Evolutionary conservation across 2,888 invertebrate genomes (phyloP).

Genomic region (Acrocyrtus sp.): DNA sequence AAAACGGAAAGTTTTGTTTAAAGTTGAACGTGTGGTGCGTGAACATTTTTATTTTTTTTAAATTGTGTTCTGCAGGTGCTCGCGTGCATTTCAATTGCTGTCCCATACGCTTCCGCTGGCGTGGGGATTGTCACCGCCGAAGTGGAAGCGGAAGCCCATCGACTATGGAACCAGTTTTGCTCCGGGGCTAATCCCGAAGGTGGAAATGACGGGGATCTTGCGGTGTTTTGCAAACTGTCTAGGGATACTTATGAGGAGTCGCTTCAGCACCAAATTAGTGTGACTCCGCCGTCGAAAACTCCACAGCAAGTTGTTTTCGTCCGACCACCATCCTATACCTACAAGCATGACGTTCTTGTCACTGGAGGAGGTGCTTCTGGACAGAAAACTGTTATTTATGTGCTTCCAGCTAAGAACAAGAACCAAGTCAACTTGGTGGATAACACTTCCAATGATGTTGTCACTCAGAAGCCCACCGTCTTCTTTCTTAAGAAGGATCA

Average conservation of each 20-base stretch:
- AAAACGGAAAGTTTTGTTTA: not conserved
- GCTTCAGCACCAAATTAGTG: slow-evolving; percentile 36
- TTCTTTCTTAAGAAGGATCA: slow-evolving; percentile 47
- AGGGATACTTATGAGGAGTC: slow-evolving; percentile 36
- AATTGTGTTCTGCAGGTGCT: not conserved
- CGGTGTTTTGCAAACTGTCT: slow-evolving; percentile 45
- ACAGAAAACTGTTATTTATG: slow-evolving; percentile 46
- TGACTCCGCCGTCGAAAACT: slow-evolving; percentile 26
- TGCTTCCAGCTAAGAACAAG: slow-evolving; percentile 48
- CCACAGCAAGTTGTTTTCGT: slow-evolving; percentile 50
- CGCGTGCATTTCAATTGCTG: slow-evolving; percentile 5
- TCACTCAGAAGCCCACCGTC: slow-evolving; percentile 48
- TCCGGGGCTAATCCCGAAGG: slow-evolving; percentile 30
- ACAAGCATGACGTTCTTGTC: slow-evolving; percentile 51
- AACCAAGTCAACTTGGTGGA: slow-evolving; percentile 39
- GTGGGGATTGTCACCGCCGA: slow-evolving; percentile 45
- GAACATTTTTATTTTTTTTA: not conserved
- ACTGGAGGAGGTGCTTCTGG: slow-evolving; percentile 28
- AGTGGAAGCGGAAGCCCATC: slow-evolving; percentile 41
- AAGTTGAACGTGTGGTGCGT: not conserved
- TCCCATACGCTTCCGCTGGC: slow-evolving; percentile 17
- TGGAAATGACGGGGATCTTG: slow-evolving; percentile 26
- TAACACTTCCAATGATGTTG: slow-evolving; percentile 20
- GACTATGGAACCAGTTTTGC: slow-evolving; percentile 49
- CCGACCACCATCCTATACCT: slow-evolving; percentile 47